Base-by-base conservation (phyloP, 2,113 vertebrate genomes). In the Sakesphorus luctuosus region DNA sequence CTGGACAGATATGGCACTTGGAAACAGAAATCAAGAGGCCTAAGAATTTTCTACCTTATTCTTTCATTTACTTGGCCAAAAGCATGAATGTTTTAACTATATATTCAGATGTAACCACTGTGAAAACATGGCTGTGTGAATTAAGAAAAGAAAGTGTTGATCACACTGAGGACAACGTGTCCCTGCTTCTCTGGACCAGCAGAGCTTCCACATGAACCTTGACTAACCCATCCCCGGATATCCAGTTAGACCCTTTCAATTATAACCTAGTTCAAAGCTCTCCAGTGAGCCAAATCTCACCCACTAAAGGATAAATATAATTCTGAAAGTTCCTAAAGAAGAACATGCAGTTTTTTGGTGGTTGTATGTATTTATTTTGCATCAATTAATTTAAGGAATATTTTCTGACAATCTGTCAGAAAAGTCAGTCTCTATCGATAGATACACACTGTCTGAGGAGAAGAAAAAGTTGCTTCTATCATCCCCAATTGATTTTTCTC, bases 341-440 rank as follows among this genome's bases (percentile, higher is more conserved):
- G 69, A 83, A 36, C 33, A 5, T 21, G 25, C 5, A 0, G 15
- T 4, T 52, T 84, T 86, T 66, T 12, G 19, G 61, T 73, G 24
- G 73, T 66, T 91, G 46, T 68, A 82, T n/a, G 16, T 89, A 49
- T 91, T 72, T 86, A 80, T 96, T 93, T 94, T 69, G 7, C 43
- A 77, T 49, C 67, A 83, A 94, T 93, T 93, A 95, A 95, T 94
- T 88, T 74, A 96, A 94, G 61, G 93, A 88, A 88, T 59, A 43
- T 44, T 77, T 95, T 85, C 84, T 86, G 90, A 93, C 92, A 95
- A 71, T 78, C 72, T 93, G 87, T 92, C 93, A 94, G 89, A 89
- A 73, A 92, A 96, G 82, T 92, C 85, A 89, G n/a, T 53, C 87
- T 91, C 92, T 87, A 63, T 52, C 84, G 85, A 88, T 53, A 91